Base-by-base conservation (phyloP, 2,888 invertebrate species). In the Coecobrya sp. region DNA sequence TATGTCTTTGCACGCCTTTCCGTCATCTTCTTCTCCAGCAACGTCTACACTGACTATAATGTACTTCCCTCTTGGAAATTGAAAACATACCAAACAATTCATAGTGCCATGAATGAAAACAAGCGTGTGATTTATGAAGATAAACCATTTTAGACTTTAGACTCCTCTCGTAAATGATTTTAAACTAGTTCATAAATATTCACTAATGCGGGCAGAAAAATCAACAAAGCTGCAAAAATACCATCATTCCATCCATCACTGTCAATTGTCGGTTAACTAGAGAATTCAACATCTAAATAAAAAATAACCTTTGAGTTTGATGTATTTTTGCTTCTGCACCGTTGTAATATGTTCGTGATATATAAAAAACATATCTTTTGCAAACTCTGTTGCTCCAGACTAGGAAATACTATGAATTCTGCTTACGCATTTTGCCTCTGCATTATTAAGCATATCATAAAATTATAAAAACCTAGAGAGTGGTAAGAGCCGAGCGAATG, bases 191-290 rank as follows among this genome's bases (percentile, higher is more conserved):
- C 84, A 84, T 84, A 84, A 84, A 84, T 84, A 84, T 84, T 84
- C 42, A 65, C 45, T 65, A 84, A 84, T 65, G 84, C 65, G 84
- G 84, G 42, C 22, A 65, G 45, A 45, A 84, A 84, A 65, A 42
- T 82, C 62, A 62, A 84, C 62, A 84, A 84, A 84, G 84, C 84
- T 84, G 84, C 65, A 84, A 84, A 65, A 84, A 84, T 84, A 84
- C 84, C 45, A 36, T 42, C 84, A 65, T 84, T 84, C 65, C 84
- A 84, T 84, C 84, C 84, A 84, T 84, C 84, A 84, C 62, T 84
- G 84, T 84, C 84, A 84, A 62, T 84, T 84, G 84, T 84, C 65
- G 65, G 84, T 25, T 84, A 84, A 84, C 62, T 84, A 62, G 84
- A 62, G 62, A 22, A 59, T 11, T 10, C 65, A 36, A 16, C 45